These are phyloP conservation scores for Ostrea denselamellosa DNA, from an alignment of 1,140 invertebrate species.

Conservation along the genomic window DNA sequence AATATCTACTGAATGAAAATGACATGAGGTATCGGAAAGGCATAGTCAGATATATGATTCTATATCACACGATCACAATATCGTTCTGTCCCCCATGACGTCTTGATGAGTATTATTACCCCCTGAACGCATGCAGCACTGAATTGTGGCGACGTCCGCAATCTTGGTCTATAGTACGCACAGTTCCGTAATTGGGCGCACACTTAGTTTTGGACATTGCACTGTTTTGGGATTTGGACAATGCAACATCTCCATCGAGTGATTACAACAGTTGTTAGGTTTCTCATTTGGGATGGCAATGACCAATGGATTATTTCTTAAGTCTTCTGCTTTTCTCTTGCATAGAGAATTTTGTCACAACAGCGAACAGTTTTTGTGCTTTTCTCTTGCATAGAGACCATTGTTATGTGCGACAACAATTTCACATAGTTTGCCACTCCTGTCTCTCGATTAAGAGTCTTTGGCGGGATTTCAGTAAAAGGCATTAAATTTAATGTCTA, in stretches of 20 bases:
- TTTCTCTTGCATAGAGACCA: constrained; percentile 26
- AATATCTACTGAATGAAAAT: background rate
- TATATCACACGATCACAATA: constrained; percentile 30
- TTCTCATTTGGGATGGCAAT: background rate
- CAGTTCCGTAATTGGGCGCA: constrained; percentile 17
- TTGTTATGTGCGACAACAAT: constrained; percentile 4
- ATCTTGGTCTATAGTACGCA: background rate
- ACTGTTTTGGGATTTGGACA: constrained; percentile 27
- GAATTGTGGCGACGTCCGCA: background rate
- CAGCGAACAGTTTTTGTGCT: background rate
- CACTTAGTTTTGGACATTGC: constrained; percentile 24
- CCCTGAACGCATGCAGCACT: constrained; percentile 13
- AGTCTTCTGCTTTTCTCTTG: constrained; percentile 10
- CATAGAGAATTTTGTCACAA: constrained; percentile 16
- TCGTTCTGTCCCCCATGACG: background rate
- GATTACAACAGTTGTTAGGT: background rate
- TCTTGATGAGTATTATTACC: constrained; percentile 22
- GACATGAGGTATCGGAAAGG: constrained; percentile 30
- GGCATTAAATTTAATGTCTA: constrained; percentile 2
- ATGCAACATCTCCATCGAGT: background rate
- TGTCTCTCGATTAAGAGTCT: constrained; percentile 3
- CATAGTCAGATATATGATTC: constrained; percentile 7
- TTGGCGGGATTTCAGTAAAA: constrained; percentile 13
- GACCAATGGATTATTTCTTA: background rate
- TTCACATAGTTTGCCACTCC: background rate